Evolutionary conservation across 2,113 vertebrate species (phyloP).

Genomic region (Boleophthalmus pectinirostris): DNA sequence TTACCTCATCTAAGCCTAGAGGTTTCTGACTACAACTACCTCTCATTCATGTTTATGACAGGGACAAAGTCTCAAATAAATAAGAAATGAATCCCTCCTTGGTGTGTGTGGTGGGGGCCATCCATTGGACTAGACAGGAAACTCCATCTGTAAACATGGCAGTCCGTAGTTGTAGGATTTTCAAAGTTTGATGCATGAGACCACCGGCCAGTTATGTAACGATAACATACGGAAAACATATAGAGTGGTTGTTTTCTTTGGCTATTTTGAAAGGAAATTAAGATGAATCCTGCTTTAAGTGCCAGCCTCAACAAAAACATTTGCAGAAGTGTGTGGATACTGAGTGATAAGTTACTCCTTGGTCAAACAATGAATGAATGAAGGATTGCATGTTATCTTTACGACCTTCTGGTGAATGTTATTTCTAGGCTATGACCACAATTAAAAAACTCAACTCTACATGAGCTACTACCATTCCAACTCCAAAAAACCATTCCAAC

Average conservation of each 20-base stretch:
- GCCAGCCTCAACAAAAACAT: too few species aligned
- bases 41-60: not conserved
- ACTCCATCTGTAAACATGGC: not conserved
- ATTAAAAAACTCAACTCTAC: not conserved
- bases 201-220: conserved; percentile 23
- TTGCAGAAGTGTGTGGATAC: not conserved
- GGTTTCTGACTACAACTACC: not conserved
- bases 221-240: conserved; percentile 18
- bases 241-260: conserved; percentile 1
- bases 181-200: conserved; percentile 2
- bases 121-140: conserved; percentile 5
- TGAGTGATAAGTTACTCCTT: conserved; percentile 2
- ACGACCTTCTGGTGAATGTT: not conserved
- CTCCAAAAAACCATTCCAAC: not conserved
- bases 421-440: conserved; percentile 6
- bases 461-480: not conserved
- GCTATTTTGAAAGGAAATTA: not conserved
- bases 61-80: not conserved
- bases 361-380: not conserved
- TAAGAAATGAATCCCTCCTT: not conserved
- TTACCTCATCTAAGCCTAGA: not conserved
- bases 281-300: not conserved
- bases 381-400: not conserved
- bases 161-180: not conserved
- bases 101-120: not conserved